Evolutionary conservation across 2,888 invertebrate species (phyloP).

Genomic region (Megalurothrips usitatus): DNA sequence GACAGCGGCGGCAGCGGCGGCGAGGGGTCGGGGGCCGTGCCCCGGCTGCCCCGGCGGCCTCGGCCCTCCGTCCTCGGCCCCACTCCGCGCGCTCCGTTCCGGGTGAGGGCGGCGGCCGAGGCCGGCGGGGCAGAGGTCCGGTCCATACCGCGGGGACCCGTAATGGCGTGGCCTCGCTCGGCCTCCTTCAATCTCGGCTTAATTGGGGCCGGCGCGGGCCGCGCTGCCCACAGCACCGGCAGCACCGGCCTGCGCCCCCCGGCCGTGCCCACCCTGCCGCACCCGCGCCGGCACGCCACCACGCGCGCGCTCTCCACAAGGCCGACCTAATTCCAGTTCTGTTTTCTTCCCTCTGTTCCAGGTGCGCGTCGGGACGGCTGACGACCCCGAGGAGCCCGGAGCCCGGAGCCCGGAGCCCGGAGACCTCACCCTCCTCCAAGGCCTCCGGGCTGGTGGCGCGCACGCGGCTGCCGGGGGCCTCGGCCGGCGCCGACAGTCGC

Average conservation of each 20-base stretch:
- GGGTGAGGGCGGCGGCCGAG: background rate
- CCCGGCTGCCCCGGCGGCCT: no score
- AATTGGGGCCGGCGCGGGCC: background rate
- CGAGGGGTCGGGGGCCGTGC: no score
- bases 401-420: no score
- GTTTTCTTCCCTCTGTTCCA: background rate
- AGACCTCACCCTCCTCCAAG: no score
- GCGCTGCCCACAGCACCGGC: background rate
- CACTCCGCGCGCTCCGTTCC: background rate
- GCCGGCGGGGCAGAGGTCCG: background rate
- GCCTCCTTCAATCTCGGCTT: constrained; percentile 3
- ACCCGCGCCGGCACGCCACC: background rate
- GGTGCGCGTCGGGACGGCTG: no score
- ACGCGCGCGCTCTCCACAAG: background rate
- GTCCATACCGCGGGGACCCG: background rate
- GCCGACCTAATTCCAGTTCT: background rate
- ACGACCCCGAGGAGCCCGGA: no score
- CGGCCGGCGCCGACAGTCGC: no score
- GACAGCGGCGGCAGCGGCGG: no score
- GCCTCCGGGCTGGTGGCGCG: no score
- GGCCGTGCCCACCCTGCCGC: background rate
- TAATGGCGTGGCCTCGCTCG: background rate
- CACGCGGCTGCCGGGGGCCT: no score
- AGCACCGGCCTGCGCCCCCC: no score
- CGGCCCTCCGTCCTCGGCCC: no score